Percentiles rank a stretch among this genome's conserved stretches.
Evolutionary conservation across 1,140 invertebrate species (phyloP).

Genomic region (Reticulitermes speratus): DNA sequence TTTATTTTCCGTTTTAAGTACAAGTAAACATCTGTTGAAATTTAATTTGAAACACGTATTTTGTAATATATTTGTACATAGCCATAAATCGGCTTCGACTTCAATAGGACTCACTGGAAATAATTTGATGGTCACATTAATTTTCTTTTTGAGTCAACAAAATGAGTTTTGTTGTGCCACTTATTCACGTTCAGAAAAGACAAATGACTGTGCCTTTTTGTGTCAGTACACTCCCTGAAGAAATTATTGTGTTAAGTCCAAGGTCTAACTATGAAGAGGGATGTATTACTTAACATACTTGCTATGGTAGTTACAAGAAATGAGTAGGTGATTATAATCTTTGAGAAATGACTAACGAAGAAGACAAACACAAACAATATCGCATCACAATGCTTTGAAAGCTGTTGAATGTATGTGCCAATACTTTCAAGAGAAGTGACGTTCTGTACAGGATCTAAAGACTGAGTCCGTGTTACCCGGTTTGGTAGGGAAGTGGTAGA

Average conservation of each 20-base stretch:
- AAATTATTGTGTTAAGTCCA: not conserved
- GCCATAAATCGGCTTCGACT: not conserved
- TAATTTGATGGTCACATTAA: conserved; percentile 7
- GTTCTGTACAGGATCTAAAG: too few relatives aligned
- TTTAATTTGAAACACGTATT: not conserved
- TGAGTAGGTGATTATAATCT: too few relatives aligned
- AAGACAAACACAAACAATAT: too few relatives aligned
- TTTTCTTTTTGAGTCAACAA: conserved; percentile 1
- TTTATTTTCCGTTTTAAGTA: not conserved
- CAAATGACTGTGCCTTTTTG: not conserved
- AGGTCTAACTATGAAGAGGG: not conserved
- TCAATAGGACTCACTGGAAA: not conserved
- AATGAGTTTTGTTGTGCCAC: not conserved
- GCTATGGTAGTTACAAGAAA: too few relatives aligned
- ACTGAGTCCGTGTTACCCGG: too few relatives aligned
- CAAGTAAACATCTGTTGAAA: not conserved
- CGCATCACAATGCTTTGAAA: too few relatives aligned
- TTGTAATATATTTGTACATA: not conserved
- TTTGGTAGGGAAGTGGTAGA: too few relatives aligned
- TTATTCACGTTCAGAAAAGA: not conserved
- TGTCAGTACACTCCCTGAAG: not conserved
- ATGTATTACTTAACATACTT: not conserved
- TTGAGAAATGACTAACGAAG: too few relatives aligned
- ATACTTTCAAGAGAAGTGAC: too few relatives aligned
- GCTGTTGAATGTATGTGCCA: too few relatives aligned